Conservation (phyloP, 2,888 invertebrate species). For the Hydroisotoma schaefferi region DNA sequence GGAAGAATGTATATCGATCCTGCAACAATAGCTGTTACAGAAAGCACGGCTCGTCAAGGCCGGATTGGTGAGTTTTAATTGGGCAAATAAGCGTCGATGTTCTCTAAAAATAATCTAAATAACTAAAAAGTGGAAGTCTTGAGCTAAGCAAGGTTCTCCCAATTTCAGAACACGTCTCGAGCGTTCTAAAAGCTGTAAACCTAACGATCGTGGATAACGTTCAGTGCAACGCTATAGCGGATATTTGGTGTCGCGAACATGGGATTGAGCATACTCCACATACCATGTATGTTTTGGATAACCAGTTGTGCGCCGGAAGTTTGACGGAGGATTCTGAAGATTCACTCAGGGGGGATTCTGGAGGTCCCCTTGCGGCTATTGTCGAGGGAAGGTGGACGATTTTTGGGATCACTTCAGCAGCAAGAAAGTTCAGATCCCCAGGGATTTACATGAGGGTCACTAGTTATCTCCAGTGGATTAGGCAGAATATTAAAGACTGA, state of each 20-base stretch:
- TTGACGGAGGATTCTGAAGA: neutral
- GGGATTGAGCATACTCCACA: no score
- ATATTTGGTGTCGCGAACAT: no score
- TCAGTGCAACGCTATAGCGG: neutral
- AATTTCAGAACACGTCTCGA: no score
- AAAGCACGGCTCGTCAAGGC: no score
- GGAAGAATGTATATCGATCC: no score
- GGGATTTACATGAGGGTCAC: constrained; percentile 33
- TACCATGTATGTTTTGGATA: neutral
- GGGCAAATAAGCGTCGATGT: no score
- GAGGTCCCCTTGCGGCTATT: constrained; percentile 19
- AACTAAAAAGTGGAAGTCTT: no score
- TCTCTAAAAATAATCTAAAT: no score
- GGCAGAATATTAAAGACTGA: constrained; percentile 9
- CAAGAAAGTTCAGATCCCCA: constrained; percentile 22
- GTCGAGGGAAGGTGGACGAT: constrained; percentile 17
- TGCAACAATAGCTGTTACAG: no score
- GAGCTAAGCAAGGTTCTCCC: no score
- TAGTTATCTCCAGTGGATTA: constrained; percentile 22
- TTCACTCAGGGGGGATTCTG: constrained; percentile 25
- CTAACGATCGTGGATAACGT: neutral
- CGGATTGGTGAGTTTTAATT: no score
- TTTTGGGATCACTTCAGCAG: constrained; percentile 28
- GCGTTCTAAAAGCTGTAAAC: neutral
- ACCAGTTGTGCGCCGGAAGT: neutral